A percentile compares a stretch with the other conserved stretches of the same genome.
Conservation (phyloP, 2,888 invertebrate species). For the Meiosimyza platycephala region DNA sequence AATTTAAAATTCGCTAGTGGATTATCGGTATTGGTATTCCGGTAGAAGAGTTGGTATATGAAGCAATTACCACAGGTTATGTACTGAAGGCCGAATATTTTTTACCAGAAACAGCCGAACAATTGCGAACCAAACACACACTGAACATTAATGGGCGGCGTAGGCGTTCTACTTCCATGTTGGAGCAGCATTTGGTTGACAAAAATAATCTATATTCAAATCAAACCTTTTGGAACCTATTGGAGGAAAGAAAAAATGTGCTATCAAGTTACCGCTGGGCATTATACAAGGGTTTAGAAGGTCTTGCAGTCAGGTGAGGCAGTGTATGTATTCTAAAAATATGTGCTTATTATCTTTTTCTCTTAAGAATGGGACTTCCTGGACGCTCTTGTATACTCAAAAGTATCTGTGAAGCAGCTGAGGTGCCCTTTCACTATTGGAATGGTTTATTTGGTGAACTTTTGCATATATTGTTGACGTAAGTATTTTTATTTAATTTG, state of each 20-base stretch:
- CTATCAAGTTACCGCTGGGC: slow-evolving; percentile 59
- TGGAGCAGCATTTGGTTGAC: background rate
- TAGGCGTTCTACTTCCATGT: slow-evolving; percentile 40
- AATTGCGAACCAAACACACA: slow-evolving; percentile 49
- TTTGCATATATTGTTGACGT: slow-evolving; percentile 81
- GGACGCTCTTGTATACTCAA: slow-evolving; percentile 80
- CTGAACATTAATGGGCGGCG: slow-evolving; percentile 47
- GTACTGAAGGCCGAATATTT: slow-evolving; percentile 63
- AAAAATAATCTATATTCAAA: background rate
- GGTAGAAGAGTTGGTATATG: slow-evolving; percentile 57
- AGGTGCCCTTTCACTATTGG: slow-evolving; percentile 75
- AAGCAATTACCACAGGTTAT: slow-evolving; percentile 64
- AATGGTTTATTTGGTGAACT: slow-evolving; percentile 82
- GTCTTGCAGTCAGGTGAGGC: slow-evolving; percentile 51
- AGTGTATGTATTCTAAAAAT: background rate
- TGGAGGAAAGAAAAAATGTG: slow-evolving; percentile 44
- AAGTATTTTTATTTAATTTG: slow-evolving; percentile 64
- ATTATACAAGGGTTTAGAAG: slow-evolving; percentile 58
- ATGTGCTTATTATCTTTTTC: background rate
- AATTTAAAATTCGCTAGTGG: slow-evolving; percentile 48
- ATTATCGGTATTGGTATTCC: slow-evolving; percentile 65
- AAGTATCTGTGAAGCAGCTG: slow-evolving; percentile 81
- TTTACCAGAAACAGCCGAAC: slow-evolving; percentile 55
- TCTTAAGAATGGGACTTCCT: slow-evolving; percentile 72
- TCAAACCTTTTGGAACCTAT: slow-evolving; percentile 41